These are phyloP conservation scores for Clarias magur DNA, from an alignment of 2,113 vertebrate genomes.

Conservation along the genomic window DNA sequence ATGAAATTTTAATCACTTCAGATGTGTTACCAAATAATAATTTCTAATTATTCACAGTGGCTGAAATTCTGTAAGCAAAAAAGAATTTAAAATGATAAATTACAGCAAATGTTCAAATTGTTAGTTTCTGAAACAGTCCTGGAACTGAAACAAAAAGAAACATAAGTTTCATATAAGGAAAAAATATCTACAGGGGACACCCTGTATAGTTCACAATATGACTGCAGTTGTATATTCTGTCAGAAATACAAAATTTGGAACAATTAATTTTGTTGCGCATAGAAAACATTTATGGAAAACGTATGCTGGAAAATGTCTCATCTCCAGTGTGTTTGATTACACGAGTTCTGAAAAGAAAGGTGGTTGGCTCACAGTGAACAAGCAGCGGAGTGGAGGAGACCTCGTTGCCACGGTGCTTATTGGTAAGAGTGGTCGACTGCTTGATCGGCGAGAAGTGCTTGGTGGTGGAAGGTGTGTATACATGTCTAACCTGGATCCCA, in stretches of 20 bases:
- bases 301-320: not conserved
- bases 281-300: not conserved
- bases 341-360: not conserved
- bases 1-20: not conserved
- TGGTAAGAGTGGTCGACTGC: conserved; percentile 95
- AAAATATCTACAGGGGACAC: too few relatives aligned
- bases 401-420: conserved; percentile 97
- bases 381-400: conserved; percentile 94
- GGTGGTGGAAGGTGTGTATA: conserved; percentile 95
- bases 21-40: not conserved
- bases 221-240: not conserved
- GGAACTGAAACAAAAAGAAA: too few relatives aligned
- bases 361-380: conserved; percentile 86
- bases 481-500: conserved; percentile 95
- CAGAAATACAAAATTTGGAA: not conserved
- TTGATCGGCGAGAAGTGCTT: conserved; percentile 99
- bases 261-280: not conserved
- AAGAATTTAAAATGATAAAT: too few relatives aligned
- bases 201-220: not conserved
- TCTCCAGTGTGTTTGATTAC: not conserved
- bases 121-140: too few relatives aligned
- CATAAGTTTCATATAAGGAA: too few relatives aligned
- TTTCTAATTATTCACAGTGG: not conserved
- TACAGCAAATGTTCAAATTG: too few relatives aligned
- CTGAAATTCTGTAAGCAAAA: too few relatives aligned